Base-by-base conservation (phyloP, 2,797 vertebrate species). In the Artibeus jamaicensis region DNA sequence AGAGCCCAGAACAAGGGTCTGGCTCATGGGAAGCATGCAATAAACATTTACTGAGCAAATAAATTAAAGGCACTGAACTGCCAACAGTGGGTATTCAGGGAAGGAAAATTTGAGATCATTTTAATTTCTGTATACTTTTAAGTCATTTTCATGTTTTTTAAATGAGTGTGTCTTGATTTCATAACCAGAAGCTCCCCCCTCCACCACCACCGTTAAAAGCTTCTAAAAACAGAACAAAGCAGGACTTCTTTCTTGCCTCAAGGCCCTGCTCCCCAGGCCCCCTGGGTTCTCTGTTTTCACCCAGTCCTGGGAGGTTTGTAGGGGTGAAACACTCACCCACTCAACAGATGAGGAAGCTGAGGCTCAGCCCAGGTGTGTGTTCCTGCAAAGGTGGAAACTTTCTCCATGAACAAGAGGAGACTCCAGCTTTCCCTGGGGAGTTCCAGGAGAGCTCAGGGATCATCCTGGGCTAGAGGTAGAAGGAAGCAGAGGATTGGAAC, bases 131-230 rank as follows among this genome's bases (percentile, higher is more conserved):
- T 29, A 55, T 32, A 39, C 29, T 73, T 89, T 73, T 34, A 89
- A 86, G 68, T 91, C 87, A 78, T 65, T 70, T 82, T 32, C 12
- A 37, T 65, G 79, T 86, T 79, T 82, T 76, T 65, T 39, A 57
- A 86, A 67, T 42, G 79, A 81, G 37, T 79, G 79, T 74, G 55
- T 67, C 42, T 73, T 73, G 90, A 78, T 86, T 94, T 94, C 76
- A 83, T 83, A 89, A 92, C 88, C 88, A 67, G 48, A 86, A 50
- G 11, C 53, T 85, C 55, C 59, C 34, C 19, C 55, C 29, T 24
- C 37, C 34, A 24, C 37, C 34, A n/a, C 18, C 22, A 29, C 29
- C 9, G 24, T 6, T 5, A 10, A 71, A 83, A 34, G 37, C n/a
- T 76, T 76, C 86, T 67, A 82, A 81, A 67, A 87, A 57, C 39